Percentiles rank a stretch among this genome's conserved stretches.
phyloP scores from a whole-genome alignment of 2,888 invertebrate genomes.

The Campoplex nolae region DNA sequence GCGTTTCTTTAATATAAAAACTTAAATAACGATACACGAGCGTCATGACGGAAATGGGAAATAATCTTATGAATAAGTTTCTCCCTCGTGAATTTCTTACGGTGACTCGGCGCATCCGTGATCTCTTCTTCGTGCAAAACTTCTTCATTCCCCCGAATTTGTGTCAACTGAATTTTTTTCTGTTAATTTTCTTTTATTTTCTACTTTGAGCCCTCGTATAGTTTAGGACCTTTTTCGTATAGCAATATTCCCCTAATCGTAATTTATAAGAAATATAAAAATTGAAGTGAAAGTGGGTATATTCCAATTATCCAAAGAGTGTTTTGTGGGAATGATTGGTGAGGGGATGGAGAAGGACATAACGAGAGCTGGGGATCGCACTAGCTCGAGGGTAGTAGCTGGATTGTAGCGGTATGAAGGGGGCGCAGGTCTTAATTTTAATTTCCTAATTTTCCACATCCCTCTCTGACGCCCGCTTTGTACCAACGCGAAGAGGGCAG shows the following conservation, averaged over 20 bases:
- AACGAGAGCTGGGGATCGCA: slow-evolving; percentile 5
- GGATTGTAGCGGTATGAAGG: neutral
- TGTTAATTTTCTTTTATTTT: slow-evolving; percentile 19
- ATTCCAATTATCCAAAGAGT: slow-evolving; percentile 44
- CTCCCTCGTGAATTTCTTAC: slow-evolving; percentile 66
- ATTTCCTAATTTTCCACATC: slow-evolving; percentile 84
- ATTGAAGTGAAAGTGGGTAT: slow-evolving; percentile 38
- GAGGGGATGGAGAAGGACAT: slow-evolving; percentile 11
- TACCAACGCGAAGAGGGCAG: slow-evolving; percentile 34
- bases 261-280: slow-evolving; percentile 16
- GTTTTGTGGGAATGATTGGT: slow-evolving; percentile 47
- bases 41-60: slow-evolving; percentile 82
- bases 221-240: neutral
- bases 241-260: neutral
- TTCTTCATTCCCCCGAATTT: slow-evolving; percentile 13
- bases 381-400: slow-evolving; percentile 23
- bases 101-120: slow-evolving; percentile 41
- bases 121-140: slow-evolving; percentile 27
- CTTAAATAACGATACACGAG: slow-evolving; percentile 84
- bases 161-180: slow-evolving; percentile 21
- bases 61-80: slow-evolving; percentile 82
- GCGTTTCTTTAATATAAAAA: slow-evolving; percentile 82
- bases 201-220: neutral
- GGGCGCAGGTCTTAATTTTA: slow-evolving; percentile 81
- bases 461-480: slow-evolving; percentile 70